phyloP scores from a whole-genome alignment of 2,797 vertebrate genomes.

The Bradypus variegatus region DNA sequence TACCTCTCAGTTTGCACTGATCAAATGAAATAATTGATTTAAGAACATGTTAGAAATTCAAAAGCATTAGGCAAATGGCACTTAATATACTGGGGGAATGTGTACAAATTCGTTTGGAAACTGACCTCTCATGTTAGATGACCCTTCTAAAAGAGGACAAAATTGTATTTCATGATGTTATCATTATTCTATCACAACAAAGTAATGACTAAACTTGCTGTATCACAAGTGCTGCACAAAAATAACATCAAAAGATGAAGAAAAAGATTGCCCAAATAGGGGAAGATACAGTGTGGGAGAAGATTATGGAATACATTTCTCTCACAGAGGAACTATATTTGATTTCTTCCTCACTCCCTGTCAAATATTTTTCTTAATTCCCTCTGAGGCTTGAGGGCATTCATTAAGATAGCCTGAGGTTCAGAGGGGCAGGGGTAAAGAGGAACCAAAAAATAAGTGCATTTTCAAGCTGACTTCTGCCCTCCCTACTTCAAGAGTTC shows the following conservation, averaged over 20 bases:
- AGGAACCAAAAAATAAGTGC: slow-evolving; percentile 50
- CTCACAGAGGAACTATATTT: slow-evolving; percentile 48
- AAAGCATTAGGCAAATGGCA: neutral
- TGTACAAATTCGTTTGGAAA: neutral
- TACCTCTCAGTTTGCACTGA: neutral
- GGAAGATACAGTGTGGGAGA: neutral
- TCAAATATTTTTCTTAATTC: slow-evolving; percentile 56
- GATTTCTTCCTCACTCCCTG: slow-evolving; percentile 41
- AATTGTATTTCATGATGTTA: neutral
- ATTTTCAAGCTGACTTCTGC: slow-evolving; percentile 43
- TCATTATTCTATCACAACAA: neutral
- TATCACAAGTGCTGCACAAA: neutral
- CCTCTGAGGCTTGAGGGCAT: slow-evolving; percentile 21
- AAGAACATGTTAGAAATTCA: neutral
- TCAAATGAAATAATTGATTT: neutral
- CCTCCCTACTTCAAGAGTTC: slow-evolving; percentile 44
- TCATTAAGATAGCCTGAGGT: slow-evolving; percentile 49
- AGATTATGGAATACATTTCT: slow-evolving; percentile 42
- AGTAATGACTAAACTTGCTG: neutral
- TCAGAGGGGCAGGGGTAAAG: slow-evolving; percentile 52
- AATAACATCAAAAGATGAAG: neutral
- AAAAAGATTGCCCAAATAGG: neutral
- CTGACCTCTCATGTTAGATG: neutral
- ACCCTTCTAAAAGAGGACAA: neutral
- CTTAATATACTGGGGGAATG: neutral